Percentiles rank a stretch among this genome's conserved stretches.
phyloP scores from a whole-genome alignment of 2,888 invertebrate species.

The Drosophila anomalata region DNA sequence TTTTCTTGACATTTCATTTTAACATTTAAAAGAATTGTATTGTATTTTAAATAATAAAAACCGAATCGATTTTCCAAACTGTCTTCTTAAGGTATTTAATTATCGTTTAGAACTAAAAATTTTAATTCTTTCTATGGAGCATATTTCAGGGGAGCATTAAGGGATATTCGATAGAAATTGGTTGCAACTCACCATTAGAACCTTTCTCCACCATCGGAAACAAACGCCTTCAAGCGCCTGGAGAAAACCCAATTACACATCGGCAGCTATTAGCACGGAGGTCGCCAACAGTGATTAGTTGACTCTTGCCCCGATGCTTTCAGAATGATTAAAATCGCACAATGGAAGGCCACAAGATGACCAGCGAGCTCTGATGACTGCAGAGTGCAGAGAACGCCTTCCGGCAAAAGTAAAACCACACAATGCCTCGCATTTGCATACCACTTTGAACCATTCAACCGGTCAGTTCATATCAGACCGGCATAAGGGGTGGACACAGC shows the following conservation, averaged over 20 bases:
- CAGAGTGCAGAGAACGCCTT: constrained; percentile 41
- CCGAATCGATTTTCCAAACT: no score
- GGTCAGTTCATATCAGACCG: constrained; percentile 2
- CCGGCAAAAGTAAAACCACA: constrained; percentile 77
- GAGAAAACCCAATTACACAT: constrained; percentile 42
- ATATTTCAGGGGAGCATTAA: no score
- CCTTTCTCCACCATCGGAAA: not conserved
- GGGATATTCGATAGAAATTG: not conserved
- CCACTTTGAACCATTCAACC: constrained; percentile 67
- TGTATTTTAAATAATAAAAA: no score
- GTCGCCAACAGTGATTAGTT: constrained; percentile 66
- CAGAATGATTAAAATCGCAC: constrained; percentile 77
- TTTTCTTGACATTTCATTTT: no score
- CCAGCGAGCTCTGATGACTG: constrained; percentile 44
- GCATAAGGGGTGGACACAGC: no score
- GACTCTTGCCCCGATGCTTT: constrained; percentile 71
- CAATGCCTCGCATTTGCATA: constrained; percentile 78
- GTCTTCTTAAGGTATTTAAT: no score
- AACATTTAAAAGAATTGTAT: no score
- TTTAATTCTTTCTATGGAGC: no score
- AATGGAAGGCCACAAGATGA: constrained; percentile 68
- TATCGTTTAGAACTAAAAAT: no score
- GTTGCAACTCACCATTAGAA: not conserved
- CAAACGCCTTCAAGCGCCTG: not conserved
- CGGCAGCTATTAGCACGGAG: constrained; percentile 55